Evolutionary conservation across 2,888 invertebrate species (phyloP), one percentile per base, ranked within the genome.

Genomic region (Antheraea yamamai): DNA sequence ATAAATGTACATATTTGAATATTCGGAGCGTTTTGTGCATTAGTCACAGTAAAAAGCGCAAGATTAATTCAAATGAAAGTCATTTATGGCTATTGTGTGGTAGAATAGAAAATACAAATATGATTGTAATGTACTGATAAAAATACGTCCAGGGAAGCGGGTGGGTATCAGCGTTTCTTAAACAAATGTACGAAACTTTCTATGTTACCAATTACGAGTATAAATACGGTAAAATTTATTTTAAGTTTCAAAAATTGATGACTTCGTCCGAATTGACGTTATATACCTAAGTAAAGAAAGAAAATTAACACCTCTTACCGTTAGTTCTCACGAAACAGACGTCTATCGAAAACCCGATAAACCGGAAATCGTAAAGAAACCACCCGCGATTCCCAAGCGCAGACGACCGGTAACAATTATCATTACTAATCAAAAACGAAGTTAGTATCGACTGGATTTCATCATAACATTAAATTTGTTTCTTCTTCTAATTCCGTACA

Each of bases 291-390:
- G 39, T 70, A 39, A 70, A 39, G 39, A 20, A 39, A 70, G 12
- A 70, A 70, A 70, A 70, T 70, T 70, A 70, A 79, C 79, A 83
- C 78, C 77, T 71, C 72, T 74, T 81, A 87, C 91, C 89, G 91
- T 91, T 90, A 91, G 88, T 92, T 94, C 93, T 88, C 93, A 94
- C 92, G 92, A 84, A 83, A 78, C 89, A 82, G 86, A 85, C 91
- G 89, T 88, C 88, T 89, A 85, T 87, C 90, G 87, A 84, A 90
- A 92, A 94, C 93, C 91, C 88, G 94, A 91, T 85, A 89, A 89
- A 93, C 94, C 92, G 93, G 94, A 93, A 90, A 91, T 82, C 81
- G 80, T 83, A 83, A 84, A 87, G 85, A 82, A 82, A 84, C 81
- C 89, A 88, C 88, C 89, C 89, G 90, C 85, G 81, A 83, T 86